Evolutionary conservation across 2,888 invertebrate species (phyloP).

Genomic region (Boloria euphrosyne): DNA sequence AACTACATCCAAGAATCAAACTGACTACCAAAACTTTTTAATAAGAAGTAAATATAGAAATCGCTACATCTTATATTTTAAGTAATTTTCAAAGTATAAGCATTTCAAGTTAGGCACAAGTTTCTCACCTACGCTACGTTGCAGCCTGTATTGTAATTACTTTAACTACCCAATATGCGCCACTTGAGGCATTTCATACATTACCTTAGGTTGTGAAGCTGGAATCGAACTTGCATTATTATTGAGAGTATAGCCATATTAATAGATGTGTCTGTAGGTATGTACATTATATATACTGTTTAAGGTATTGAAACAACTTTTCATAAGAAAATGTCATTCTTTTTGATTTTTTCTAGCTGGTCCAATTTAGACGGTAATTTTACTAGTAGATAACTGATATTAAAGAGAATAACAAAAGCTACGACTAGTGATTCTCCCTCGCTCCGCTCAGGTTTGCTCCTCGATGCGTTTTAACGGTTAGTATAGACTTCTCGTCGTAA

Average conservation of each 20-base stretch:
- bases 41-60: background rate
- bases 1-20: too few species aligned
- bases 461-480: too few species aligned
- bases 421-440: too few species aligned
- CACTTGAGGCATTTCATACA: slow-evolving; percentile 28
- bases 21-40: background rate
- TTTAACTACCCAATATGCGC: slow-evolving; percentile 55
- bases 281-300: background rate
- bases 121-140: slow-evolving; percentile 66
- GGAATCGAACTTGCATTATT: slow-evolving; percentile 15
- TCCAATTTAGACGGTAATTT: too few species aligned
- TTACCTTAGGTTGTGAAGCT: slow-evolving; percentile 15
- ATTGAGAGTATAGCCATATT: slow-evolving; percentile 2
- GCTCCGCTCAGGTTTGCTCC: too few species aligned
- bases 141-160: slow-evolving; percentile 78
- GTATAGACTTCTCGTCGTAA: too few species aligned
- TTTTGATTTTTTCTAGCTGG: too few species aligned
- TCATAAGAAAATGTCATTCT: too few species aligned
- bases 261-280: background rate
- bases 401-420: too few species aligned
- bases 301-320: too few species aligned
- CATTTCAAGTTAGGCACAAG: slow-evolving; percentile 64
- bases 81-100: slow-evolving; percentile 49
- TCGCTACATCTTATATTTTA: slow-evolving; percentile 42
- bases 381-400: too few species aligned